Conservation (phyloP, 2,113 vertebrate genomes). For the Hyaena hyaena region DNA sequence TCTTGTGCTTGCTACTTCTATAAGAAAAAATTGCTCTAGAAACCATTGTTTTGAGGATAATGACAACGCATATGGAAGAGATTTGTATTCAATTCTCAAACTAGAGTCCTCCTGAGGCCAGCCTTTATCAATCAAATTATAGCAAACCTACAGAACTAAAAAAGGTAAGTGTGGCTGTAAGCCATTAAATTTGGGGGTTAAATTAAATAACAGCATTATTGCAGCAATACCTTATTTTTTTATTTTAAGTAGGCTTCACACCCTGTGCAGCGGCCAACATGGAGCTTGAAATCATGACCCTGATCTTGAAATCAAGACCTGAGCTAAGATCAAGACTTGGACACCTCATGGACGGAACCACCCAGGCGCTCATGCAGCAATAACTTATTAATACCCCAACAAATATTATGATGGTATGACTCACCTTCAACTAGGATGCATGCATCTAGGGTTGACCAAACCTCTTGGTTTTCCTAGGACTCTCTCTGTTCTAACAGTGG, state of each 20-base stretch:
- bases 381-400: not conserved
- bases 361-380: not conserved
- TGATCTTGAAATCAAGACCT: too few relatives aligned
- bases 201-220: not conserved
- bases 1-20: not conserved
- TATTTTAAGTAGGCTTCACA: too few relatives aligned
- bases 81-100: not conserved
- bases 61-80: not conserved
- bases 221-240: not conserved
- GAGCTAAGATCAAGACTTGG: too few relatives aligned
- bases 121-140: not conserved
- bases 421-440: not conserved
- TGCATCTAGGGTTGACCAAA: not conserved
- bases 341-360: too few relatives aligned
- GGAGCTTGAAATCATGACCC: too few relatives aligned
- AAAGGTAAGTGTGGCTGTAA: not conserved
- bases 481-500: not conserved
- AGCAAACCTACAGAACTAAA: not conserved
- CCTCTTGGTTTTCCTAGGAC: not conserved
- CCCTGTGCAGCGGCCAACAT: too few relatives aligned
- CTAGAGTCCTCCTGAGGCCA: not conserved
- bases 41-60: not conserved
- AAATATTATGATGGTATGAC: not conserved
- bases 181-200: not conserved
- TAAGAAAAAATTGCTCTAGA: not conserved